Evolutionary conservation across 92 coral and sea anemone species (phyloP).

Genomic region (Heliopora coerulea): DNA sequence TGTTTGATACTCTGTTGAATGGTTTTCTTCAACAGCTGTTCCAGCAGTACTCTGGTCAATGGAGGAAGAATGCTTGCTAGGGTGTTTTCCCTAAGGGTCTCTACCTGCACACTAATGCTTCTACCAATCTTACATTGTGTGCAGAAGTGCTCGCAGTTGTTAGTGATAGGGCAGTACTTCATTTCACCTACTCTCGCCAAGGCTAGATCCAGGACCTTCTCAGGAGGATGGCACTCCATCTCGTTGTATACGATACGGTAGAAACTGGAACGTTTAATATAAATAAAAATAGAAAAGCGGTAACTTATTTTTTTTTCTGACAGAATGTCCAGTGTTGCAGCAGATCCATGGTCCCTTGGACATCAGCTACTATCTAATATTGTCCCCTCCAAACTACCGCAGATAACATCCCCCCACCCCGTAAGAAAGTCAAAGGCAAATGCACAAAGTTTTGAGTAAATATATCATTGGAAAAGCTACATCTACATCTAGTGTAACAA

Average conservation of each 20-base stretch:
- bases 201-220: constrained; percentile 32
- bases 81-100: neutral
- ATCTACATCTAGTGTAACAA: no score
- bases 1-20: constrained; percentile 28
- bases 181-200: constrained; percentile 21
- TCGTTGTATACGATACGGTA: constrained; percentile 29
- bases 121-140: constrained; percentile 36
- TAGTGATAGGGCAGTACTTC: constrained; percentile 3
- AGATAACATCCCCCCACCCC: no score
- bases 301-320: no score
- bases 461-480: no score
- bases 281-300: neutral
- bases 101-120: constrained; percentile 9
- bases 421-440: no score
- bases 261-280: neutral
- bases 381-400: no score
- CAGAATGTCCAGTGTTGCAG: no score
- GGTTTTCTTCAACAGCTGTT: constrained; percentile 28
- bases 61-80: constrained; percentile 23
- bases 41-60: constrained; percentile 19
- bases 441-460: no score
- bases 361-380: no score
- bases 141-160: constrained; percentile 37
- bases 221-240: neutral
- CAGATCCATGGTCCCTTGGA: no score